These are phyloP conservation scores for Aramus guarauna DNA, from an alignment of 2,113 vertebrate species.

Conservation along the genomic window DNA sequence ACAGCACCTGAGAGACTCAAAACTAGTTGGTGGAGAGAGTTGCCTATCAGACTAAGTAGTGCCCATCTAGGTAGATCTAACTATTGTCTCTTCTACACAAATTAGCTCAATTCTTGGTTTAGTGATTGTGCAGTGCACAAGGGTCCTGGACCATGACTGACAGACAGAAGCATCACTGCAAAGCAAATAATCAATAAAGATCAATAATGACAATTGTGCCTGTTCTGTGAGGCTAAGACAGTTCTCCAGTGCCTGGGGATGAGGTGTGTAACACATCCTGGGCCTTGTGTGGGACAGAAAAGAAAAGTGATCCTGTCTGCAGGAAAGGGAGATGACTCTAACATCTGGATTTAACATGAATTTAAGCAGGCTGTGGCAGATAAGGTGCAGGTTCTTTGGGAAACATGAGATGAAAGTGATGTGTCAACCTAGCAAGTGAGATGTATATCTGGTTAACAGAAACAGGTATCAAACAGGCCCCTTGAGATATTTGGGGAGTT, in stretches of 20 bases:
- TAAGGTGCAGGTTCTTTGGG: neutral
- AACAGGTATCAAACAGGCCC: neutral
- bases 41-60: neutral
- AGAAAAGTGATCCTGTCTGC: neutral
- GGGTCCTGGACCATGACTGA: neutral
- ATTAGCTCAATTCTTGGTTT: neutral
- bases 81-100: neutral
- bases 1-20: neutral
- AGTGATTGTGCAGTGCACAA: neutral
- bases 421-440: neutral
- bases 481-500: neutral
- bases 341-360: neutral
- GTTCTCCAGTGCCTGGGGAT: neutral
- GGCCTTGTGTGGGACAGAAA: rapidly evolving
- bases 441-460: neutral
- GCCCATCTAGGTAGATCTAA: neutral
- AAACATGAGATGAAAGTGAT: neutral
- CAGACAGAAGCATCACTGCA: neutral
- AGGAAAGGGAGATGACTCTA: neutral
- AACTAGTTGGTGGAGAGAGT: neutral
- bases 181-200: neutral
- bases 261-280: neutral
- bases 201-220: neutral
- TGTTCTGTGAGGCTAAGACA: neutral
- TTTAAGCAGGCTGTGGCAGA: neutral